Conservation (phyloP, 2,113 vertebrate genomes). For the Bettongia penicillata region DNA sequence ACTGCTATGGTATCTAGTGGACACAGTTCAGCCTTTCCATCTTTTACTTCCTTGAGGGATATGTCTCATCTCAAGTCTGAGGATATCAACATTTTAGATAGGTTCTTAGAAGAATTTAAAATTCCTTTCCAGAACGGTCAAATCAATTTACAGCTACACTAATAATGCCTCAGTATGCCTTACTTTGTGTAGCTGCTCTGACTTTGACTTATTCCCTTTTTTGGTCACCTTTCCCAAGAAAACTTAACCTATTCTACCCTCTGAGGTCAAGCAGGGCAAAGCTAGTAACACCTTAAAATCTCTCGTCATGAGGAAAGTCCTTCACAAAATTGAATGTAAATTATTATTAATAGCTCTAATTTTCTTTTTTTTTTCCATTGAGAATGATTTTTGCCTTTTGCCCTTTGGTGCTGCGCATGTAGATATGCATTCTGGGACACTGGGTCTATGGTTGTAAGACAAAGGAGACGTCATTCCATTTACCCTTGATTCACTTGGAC, state of each 20-base stretch:
- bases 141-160: background rate
- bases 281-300: background rate
- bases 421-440: background rate
- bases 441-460: background rate
- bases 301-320: background rate
- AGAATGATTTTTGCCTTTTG: background rate
- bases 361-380: background rate
- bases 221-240: background rate
- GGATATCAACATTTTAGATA: background rate
- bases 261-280: background rate
- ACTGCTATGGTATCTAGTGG: background rate
- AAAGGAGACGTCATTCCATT: background rate
- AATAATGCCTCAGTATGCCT: background rate
- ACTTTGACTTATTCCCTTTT: background rate
- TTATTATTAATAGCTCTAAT: background rate
- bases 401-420: background rate
- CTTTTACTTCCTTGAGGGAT: background rate
- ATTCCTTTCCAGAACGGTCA: background rate
- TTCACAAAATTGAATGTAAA: background rate
- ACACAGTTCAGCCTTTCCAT: background rate
- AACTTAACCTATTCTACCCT: background rate
- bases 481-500: conserved; percentile 39
- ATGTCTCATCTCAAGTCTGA: background rate
- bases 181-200: background rate
- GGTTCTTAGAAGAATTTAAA: background rate